phyloP scores from a whole-genome alignment of 2,113 vertebrate genomes.

The Ivindomyrus marchei region DNA sequence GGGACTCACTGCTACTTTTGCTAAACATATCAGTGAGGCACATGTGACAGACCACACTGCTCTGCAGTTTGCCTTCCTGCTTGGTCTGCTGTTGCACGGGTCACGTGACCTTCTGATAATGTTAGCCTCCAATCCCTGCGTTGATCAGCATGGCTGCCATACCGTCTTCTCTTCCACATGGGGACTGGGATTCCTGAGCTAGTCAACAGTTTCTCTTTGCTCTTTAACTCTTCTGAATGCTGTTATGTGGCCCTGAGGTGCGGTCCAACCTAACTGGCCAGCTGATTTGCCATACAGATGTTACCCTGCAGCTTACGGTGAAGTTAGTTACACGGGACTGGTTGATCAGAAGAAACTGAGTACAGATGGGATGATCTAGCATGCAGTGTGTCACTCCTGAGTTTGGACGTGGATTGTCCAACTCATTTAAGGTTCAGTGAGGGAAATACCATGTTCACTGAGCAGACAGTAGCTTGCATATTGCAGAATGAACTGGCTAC shows the following conservation, averaged over 20 bases:
- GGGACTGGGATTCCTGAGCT: not conserved
- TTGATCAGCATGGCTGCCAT: not conserved
- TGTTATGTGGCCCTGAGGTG: not conserved
- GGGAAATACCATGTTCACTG: not conserved
- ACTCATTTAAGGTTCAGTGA: not conserved
- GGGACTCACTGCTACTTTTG: not conserved
- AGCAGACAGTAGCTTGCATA: not conserved
- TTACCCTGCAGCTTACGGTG: not conserved
- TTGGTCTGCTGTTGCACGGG: not conserved
- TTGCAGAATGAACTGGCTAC: not conserved
- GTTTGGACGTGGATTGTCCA: not conserved
- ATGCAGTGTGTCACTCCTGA: not conserved
- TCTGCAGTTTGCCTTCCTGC: not conserved
- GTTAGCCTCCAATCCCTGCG: not conserved
- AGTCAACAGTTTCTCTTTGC: not conserved
- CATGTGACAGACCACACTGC: not conserved
- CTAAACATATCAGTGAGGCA: not conserved
- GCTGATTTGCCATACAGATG: not conserved
- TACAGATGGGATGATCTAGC: not conserved
- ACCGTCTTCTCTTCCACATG: not conserved
- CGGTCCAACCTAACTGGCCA: not conserved
- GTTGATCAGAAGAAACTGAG: not conserved
- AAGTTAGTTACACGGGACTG: not conserved
- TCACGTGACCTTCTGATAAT: not conserved
- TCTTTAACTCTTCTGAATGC: not conserved